Percentiles rank a stretch among this genome's conserved stretches.
phyloP scores from a whole-genome alignment of 2,797 vertebrate species.

The Enteromius viviparus region DNA sequence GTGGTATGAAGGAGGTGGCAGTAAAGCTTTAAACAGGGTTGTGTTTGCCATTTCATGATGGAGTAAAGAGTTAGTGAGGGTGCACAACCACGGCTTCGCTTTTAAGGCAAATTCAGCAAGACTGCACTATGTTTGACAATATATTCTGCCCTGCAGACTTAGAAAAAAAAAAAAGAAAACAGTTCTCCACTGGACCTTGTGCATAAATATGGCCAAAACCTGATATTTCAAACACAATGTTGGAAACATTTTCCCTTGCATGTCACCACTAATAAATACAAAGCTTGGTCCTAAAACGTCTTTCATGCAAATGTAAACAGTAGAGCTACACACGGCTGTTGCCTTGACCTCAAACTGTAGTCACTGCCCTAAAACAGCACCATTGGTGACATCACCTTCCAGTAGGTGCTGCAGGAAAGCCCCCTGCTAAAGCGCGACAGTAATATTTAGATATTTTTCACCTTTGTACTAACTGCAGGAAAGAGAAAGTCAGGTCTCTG shows the following conservation, averaged over 20 bases:
- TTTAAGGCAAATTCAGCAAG: slow-evolving; percentile 11
- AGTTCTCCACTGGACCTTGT: not conserved
- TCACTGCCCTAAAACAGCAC: not conserved
- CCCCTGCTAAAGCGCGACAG: not conserved
- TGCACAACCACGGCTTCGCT: not conserved
- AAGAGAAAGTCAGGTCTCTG: not conserved
- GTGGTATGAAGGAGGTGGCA: not conserved
- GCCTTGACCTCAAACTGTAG: slow-evolving; percentile 15
- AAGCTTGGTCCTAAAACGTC: slow-evolving; percentile 20
- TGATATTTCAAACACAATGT: slow-evolving; percentile 23
- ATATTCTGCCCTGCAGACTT: not conserved
- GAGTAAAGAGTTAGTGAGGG: slow-evolving; percentile 5
- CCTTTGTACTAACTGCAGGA: not conserved
- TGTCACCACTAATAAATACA: slow-evolving; percentile 11
- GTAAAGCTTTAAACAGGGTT: not conserved
- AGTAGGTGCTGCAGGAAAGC: slow-evolving; percentile 1
- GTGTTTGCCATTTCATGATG: not conserved
- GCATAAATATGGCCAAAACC: not conserved
- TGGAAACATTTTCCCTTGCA: slow-evolving; percentile 12
- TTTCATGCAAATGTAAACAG: slow-evolving; percentile 12
- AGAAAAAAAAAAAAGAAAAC: not conserved
- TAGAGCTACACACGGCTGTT: not conserved
- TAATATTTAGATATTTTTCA: slow-evolving; percentile 15
- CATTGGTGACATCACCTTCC: slow-evolving; percentile 7
- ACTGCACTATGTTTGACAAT: slow-evolving; percentile 4